Base-by-base conservation (phyloP, 2,113 vertebrate genomes). In the Corythoichthys haematopterus region DNA sequence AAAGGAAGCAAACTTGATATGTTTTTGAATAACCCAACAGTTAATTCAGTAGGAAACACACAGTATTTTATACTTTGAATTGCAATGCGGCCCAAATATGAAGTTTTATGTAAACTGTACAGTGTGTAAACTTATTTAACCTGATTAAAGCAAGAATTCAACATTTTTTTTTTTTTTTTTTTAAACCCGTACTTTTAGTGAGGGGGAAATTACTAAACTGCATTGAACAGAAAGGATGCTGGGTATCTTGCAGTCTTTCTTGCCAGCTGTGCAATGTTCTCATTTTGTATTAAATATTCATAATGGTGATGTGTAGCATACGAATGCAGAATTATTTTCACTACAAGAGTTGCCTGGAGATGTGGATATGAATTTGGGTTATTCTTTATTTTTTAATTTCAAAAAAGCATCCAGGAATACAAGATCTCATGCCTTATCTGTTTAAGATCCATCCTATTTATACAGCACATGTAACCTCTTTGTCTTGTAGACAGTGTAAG, bases 241-340 rank as follows among this genome's bases (percentile, higher is more conserved):
- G 9, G 50, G 20, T 55, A 55, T 55, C 20, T 33, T 55, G 28
- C 52, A 33, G 52, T 20, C 20, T 55, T 55, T 20, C 9, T 55
- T 55, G 52, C 52, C 20, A 55, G 52, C 52, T 33, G 52, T 55
- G 52, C 52, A 55, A 20, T 55, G 8, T 55, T 55, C 52, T 55
- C 52, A 11, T 55, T 20, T 28, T 55, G 9, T 55, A 55, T 55
- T 55, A 55, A 55, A 33, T 55, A 55, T 55, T 55, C 20, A 55
- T 55, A 12, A 55, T 55, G 52, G 9, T 55, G 52, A 33, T 33
- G 20, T 33, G 52, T 33, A 33, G 52, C 20, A 4, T 55, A 33
- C 11, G 52, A 28, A 55, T 55, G 28, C 52, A 55, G 52, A 55
- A 55, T 55, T 20, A 33, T 33, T 55, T 55, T 55, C 52, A 55